Evolutionary conservation across 37 sponge, comb jelly and placozoan genomes (phyloP).

Genomic region (Mnemiopsis leidyi): DNA sequence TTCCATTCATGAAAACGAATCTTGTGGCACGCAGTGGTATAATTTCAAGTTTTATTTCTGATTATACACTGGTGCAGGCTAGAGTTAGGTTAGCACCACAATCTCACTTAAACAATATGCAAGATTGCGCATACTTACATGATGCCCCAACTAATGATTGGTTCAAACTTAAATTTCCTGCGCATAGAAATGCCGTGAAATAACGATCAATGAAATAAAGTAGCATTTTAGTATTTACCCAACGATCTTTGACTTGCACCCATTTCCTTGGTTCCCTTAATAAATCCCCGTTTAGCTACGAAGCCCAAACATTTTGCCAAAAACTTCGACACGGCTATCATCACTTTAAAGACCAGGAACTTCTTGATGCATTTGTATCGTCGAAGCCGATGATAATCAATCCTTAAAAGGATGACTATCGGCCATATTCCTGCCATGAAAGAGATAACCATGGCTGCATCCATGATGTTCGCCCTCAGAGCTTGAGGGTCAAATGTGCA

Average conservation of each 20-base stretch:
- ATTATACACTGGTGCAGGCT: too few species aligned
- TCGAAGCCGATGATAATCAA: neutral
- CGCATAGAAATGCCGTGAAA: too few species aligned
- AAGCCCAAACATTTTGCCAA: neutral
- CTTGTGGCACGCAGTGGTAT: too few species aligned
- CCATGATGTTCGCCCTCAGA: neutral
- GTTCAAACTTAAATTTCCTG: too few species aligned
- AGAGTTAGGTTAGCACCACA: too few species aligned
- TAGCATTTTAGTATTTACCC: neutral
- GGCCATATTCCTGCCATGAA: neutral
- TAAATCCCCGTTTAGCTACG: neutral
- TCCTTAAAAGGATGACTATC: neutral
- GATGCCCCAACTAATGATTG: too few species aligned
- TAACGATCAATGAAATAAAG: too few species aligned
- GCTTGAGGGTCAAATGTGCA: conserved; percentile 15
- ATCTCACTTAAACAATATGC: too few species aligned
- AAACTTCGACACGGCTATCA: conserved; percentile 39
- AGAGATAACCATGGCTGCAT: neutral
- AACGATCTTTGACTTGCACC: neutral
- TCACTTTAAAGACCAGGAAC: conserved; percentile 13
- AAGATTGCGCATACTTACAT: too few species aligned
- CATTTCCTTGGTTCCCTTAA: neutral
- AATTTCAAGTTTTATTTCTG: too few species aligned
- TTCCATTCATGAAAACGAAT: too few species aligned
- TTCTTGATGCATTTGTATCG: conserved; percentile 17